These are phyloP conservation scores for Iselma pallidipennis DNA, from an alignment of 2,888 invertebrate species.

Conservation along the genomic window DNA sequence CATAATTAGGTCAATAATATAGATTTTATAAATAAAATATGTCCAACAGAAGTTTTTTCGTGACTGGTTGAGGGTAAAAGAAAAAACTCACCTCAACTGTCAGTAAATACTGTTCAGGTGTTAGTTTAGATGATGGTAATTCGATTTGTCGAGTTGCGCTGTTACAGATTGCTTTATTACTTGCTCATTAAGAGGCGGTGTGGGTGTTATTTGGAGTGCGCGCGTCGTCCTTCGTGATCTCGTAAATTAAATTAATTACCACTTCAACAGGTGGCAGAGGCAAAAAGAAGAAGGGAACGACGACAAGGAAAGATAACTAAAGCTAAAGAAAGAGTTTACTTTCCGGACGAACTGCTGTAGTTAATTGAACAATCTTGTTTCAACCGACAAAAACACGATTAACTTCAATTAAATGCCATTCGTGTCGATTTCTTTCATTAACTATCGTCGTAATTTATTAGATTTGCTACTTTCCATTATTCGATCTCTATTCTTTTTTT, in stretches of 20 bases:
- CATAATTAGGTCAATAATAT: no score
- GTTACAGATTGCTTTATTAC: conserved; percentile 48
- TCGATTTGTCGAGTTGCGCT: conserved; percentile 34
- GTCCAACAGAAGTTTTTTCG: not conserved
- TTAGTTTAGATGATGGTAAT: conserved; percentile 24
- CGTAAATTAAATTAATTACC: conserved; percentile 53
- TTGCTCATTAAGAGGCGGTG: conserved; percentile 45
- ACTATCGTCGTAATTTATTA: conserved; percentile 41
- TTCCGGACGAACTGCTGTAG: conserved; percentile 41
- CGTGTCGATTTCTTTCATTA: conserved; percentile 43
- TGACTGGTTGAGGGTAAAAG: no score
- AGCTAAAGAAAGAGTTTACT: conserved; percentile 45
- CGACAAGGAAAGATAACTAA: conserved; percentile 11
- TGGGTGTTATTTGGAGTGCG: conserved; percentile 36
- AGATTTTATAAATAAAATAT: not conserved
- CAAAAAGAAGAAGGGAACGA: conserved; percentile 21
- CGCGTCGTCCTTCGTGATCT: conserved; percentile 41
- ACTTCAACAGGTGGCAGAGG: conserved; percentile 51
- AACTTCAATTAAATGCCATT: conserved; percentile 40
- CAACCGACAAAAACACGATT: conserved; percentile 30
- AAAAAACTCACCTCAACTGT: not conserved
- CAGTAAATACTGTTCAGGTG: not conserved
- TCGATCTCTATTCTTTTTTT: not conserved
- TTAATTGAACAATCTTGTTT: conserved; percentile 48
- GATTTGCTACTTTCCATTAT: conserved; percentile 24